Evolutionary conservation across 2,113 vertebrate species (phyloP), one percentile per base, ranked within the genome.

Genomic region (Peromyscus polionotus): DNA sequence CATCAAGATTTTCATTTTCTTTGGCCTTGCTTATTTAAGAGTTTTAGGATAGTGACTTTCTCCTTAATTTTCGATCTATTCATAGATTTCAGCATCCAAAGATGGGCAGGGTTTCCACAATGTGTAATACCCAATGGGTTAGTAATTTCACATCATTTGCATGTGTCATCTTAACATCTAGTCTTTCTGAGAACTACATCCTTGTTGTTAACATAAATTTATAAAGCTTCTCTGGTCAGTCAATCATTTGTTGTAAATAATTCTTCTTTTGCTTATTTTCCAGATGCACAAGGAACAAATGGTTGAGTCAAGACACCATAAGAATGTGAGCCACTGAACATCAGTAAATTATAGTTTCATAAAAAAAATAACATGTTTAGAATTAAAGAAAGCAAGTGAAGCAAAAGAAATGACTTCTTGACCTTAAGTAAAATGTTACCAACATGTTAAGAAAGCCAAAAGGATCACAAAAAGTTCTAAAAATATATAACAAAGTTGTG

Each of bases 321-420:
- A 70, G 57, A 51, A 65, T 54, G 48, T 92, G 20, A 8, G 16
- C 9, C 22, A 77, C 9, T 85, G 10, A 20, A 19, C 67, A 48
- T n/a, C 42, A 92, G 51, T 39, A 95, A 92, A 72, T 72, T n/a
- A 45, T 13, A 90, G 1, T 90, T 95, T 75, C 39, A 72, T 93
- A 1, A 75, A 36, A 75, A 36, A 93, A 86, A 65, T 68, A 61
- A 91, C 19, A 13, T 77, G 70, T 67, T 39, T 95, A 86, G n/a
- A 88, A 68, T 81, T 87, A 87, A 96, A 91, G 57, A 19, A 89
- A 39, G 10, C 22, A 80, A 95, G 16, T 63, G 19, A 85, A 93
- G 4, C 63, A 92, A 92, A 72, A 10, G 51, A 81, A 91, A 7
- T 86, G n/a, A 4, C 10, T 39, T 75, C 48, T 67, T 77, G 70